Evolutionary conservation across 2,888 invertebrate genomes (phyloP), one percentile per base, ranked within the genome.

Genomic region (Melieria omissa): DNA sequence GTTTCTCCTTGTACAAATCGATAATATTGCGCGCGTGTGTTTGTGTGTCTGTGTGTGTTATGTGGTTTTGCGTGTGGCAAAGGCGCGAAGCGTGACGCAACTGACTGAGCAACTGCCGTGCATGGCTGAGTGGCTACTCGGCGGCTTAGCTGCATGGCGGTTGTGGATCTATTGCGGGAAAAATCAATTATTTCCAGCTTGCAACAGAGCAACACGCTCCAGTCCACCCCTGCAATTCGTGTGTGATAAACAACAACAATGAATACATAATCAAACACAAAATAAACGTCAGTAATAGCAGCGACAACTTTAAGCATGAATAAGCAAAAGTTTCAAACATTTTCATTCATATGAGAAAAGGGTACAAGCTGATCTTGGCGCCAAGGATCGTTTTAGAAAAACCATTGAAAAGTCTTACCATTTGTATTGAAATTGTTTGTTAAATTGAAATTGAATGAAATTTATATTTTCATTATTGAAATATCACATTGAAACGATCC

Each of bases 131-230:
- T 46, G 16, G 49, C 16, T 46, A 3, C 4, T 45, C 55, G 6
- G 8, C 14, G 12, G 44, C 10, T 58, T 29, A 29, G 29, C 16
- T 45, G 61, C 7, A 9, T 41, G 2, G 46, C 47, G 29, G 29
- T 49, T 66, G 12, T 67, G 29, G 41, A 16, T 60, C 29, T 65
- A 7, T 16, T 49, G 65, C 75, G 80, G 74, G 83, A 82, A 82
- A 82, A 82, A 82, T 82, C 82, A 82, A 82, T 83, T 78, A 77
- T 76, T 80, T 72, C 66, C 66, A 66, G 41, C 66, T 66, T 41
- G 66, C 66, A 66, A 29, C 57, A 58, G 41, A 12, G 29, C 9
- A 66, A 14, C 29, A 29, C 66, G 47, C n/a, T 46, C 54, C 12
- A 65, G 6, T 65, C 46, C 47, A 66, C 66, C 55, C 66, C 42